Conservation (phyloP, 2,888 invertebrate species). For the Epinotia bilunana region DNA sequence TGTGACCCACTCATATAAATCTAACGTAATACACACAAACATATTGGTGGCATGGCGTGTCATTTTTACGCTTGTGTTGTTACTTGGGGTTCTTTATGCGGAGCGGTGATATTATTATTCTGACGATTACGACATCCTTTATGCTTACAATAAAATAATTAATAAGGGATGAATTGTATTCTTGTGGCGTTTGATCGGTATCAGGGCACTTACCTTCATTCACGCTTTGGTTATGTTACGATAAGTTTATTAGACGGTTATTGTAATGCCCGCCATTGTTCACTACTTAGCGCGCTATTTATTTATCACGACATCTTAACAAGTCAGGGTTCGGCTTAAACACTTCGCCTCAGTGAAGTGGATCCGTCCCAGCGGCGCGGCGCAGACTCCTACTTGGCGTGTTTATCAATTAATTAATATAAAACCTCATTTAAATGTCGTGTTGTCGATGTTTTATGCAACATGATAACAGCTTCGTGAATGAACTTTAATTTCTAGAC, state of each 20-base stretch:
- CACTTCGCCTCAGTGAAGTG: slow-evolving; percentile 10
- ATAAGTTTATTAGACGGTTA: slow-evolving; percentile 71
- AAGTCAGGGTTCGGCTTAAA: slow-evolving; percentile 16
- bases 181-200: slow-evolving; percentile 80
- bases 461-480: slow-evolving; percentile 54
- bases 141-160: slow-evolving; percentile 85
- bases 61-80: slow-evolving; percentile 84
- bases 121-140: slow-evolving; percentile 84
- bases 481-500: slow-evolving; percentile 54
- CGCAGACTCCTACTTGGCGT: slow-evolving; percentile 5
- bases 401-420: slow-evolving; percentile 33
- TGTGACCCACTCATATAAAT: slow-evolving; percentile 84
- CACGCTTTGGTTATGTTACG: slow-evolving; percentile 72
- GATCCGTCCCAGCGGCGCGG: not conserved
- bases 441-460: slow-evolving; percentile 46
- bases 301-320: slow-evolving; percentile 33
- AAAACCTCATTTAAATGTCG: slow-evolving; percentile 33
- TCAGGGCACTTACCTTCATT: slow-evolving; percentile 75
- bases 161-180: slow-evolving; percentile 84
- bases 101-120: slow-evolving; percentile 84
- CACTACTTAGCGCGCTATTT: slow-evolving; percentile 55
- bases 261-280: slow-evolving; percentile 62
- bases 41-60: slow-evolving; percentile 81
- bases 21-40: slow-evolving; percentile 82
- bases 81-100: slow-evolving; percentile 83